Base-by-base conservation (phyloP, 1,140 invertebrate species). In the Archegozetes longisetosus region DNA sequence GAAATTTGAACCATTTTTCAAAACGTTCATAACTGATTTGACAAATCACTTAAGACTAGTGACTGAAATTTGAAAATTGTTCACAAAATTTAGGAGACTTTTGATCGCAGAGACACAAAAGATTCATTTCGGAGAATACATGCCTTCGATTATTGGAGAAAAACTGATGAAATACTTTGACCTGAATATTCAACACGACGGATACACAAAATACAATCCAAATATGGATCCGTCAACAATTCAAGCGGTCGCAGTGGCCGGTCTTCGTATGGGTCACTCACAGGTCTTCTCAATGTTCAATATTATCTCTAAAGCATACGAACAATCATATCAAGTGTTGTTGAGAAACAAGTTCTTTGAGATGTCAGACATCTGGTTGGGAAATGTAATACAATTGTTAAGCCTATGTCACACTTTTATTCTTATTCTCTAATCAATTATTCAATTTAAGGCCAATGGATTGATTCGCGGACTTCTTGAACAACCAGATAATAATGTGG, bases 241-340 rank as follows among this genome's bases (percentile, higher is more conserved):
- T 2, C 82, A 82, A 67, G 78, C 76, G 55, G 82, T 83, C 66
- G 75, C 79, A 2, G 73, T 80, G 2, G 81, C 80, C 28, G 82
- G 88, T 1, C 92, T 84, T 73, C 78, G 89, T 59, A 94, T 97
- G 70, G 94, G 94, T 0, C 93, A 97, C 71, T 91, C 89, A 0
- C 71, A 97, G 23, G 77, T 97, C 23, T 64, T 50, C n/a, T 56
- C 23, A 25, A 50, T 56, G 47, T 66, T 64, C 50, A 56, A 53
- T 46, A 60, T 63, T 6, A 6, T 58, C 47, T 50, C 49, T 47
- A 58, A 51, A 24, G 32, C 6, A 6, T 9, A 40, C 32, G 32
- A 17, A 6, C 32, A 46, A 22, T 57, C 61, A 2, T 58, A 54
- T 29, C 23, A 32, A 25, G 60, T 60, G 20, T n/a, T 32, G 14